phyloP scores from a whole-genome alignment of 2,797 vertebrate genomes.

The Tangara arthus region DNA sequence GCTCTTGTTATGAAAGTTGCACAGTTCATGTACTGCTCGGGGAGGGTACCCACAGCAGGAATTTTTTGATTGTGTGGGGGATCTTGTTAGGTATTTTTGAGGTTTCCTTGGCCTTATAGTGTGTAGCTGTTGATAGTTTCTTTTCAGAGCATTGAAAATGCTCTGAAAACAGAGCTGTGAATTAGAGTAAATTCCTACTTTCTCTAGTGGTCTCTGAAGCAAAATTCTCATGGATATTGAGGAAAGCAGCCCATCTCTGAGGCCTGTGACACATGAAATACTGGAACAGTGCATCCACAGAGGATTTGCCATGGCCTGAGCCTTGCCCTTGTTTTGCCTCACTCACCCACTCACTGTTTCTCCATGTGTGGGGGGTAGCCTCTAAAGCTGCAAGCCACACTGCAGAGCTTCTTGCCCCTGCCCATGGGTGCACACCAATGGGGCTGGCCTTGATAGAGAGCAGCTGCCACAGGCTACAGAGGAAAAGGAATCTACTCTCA shows the following conservation, averaged over 20 bases:
- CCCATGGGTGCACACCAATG: not conserved
- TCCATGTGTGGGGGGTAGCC: not conserved
- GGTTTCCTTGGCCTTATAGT: not conserved
- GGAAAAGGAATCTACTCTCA: not conserved
- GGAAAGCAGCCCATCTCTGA: not conserved
- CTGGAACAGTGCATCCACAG: not conserved
- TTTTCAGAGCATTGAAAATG: not conserved
- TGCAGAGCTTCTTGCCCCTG: not conserved
- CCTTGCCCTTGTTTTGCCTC: not conserved
- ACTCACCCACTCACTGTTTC: not conserved
- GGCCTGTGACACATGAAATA: not conserved
- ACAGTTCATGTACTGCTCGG: slow-evolving; percentile 13
- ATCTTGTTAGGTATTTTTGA: not conserved
- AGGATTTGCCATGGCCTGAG: not conserved
- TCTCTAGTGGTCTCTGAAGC: not conserved
- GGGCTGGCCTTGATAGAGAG: not conserved
- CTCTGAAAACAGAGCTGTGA: not conserved
- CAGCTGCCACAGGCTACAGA: not conserved
- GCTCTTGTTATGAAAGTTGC: slow-evolving; percentile 36
- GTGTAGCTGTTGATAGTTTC: not conserved
- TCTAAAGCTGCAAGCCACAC: not conserved
- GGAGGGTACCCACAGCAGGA: not conserved
- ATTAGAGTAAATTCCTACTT: not conserved
- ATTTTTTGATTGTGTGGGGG: not conserved
- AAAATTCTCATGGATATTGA: not conserved